Evolutionary conservation across 2,113 vertebrate species (phyloP).

Genomic region (Anhinga rufa): DNA sequence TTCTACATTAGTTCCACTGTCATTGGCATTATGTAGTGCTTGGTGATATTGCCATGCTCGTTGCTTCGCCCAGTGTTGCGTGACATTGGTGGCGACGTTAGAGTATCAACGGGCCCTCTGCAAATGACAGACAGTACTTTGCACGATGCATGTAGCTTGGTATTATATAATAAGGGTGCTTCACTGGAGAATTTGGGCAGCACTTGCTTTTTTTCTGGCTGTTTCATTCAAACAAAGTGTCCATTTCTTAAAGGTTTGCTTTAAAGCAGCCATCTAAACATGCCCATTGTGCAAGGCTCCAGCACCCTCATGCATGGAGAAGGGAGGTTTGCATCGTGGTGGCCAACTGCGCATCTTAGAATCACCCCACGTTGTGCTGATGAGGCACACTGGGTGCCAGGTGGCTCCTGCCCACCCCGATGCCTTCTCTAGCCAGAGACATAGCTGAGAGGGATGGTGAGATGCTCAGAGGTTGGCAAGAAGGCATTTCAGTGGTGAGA

Average conservation of each 20-base stretch:
- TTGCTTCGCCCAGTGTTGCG: conserved; percentile 28
- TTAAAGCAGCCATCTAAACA: not conserved
- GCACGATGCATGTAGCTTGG: not conserved
- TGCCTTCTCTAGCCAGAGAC: not conserved
- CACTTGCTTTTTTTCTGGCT: not conserved
- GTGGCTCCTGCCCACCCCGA: not conserved
- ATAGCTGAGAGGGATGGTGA: not conserved
- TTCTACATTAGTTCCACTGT: conserved; percentile 66
- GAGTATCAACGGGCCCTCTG: not conserved
- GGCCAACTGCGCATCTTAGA: not conserved
- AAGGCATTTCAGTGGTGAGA: not conserved
- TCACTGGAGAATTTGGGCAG: not conserved
- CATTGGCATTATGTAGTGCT: conserved; percentile 56
- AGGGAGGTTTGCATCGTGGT: not conserved
- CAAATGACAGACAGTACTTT: conserved; percentile 8
- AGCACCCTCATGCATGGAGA: not conserved
- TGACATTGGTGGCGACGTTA: conserved; percentile 46
- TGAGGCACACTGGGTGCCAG: not conserved
- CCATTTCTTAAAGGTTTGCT: not conserved
- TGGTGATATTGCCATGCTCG: conserved; percentile 6
- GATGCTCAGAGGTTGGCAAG: not conserved
- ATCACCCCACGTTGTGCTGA: not conserved
- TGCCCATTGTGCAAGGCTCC: not conserved
- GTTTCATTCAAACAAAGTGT: not conserved
- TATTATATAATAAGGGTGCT: conserved; percentile 38